Conservation (phyloP, 2,888 invertebrate genomes). For the Nymphalis urticae region DNA sequence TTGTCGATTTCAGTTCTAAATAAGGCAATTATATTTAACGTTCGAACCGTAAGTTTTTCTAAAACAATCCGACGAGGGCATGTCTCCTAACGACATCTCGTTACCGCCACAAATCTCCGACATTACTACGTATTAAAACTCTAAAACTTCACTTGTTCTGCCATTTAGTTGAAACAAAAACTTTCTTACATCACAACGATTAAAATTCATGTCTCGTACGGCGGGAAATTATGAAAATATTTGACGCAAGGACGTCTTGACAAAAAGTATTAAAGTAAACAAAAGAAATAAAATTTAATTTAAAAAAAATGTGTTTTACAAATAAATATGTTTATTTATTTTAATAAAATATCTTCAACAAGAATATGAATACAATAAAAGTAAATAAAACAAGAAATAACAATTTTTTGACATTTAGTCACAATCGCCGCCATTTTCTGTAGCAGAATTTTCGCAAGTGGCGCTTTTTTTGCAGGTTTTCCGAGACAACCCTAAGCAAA, state of each 20-base stretch:
- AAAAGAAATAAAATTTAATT: neutral
- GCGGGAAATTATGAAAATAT: slow-evolving; percentile 46
- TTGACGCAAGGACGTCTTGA: slow-evolving; percentile 41
- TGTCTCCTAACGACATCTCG: slow-evolving; percentile 74
- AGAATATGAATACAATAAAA: neutral
- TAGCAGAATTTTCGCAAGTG: slow-evolving; percentile 53
- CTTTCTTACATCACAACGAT: slow-evolving; percentile 76
- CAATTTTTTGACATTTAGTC: neutral
- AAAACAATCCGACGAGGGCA: slow-evolving; percentile 58
- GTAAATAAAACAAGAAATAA: neutral
- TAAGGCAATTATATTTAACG: slow-evolving; percentile 51
- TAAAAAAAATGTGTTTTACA: too few relatives aligned
- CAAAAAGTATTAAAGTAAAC: slow-evolving; percentile 11
- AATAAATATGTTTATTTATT: too few relatives aligned
- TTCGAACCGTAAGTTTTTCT: slow-evolving; percentile 51
- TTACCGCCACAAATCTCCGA: slow-evolving; percentile 77
- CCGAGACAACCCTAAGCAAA: slow-evolving; percentile 70
- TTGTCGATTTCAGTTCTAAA: slow-evolving; percentile 50
- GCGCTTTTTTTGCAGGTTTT: slow-evolving; percentile 70
- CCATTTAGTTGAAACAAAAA: slow-evolving; percentile 74
- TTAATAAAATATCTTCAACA: too few relatives aligned
- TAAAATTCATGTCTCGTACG: slow-evolving; percentile 73
- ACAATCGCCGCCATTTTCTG: slow-evolving; percentile 43
- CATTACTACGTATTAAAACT: slow-evolving; percentile 81
- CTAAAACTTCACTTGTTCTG: slow-evolving; percentile 71